phyloP scores from a whole-genome alignment of 2,888 invertebrate genomes.

The Hartigia nigra region DNA sequence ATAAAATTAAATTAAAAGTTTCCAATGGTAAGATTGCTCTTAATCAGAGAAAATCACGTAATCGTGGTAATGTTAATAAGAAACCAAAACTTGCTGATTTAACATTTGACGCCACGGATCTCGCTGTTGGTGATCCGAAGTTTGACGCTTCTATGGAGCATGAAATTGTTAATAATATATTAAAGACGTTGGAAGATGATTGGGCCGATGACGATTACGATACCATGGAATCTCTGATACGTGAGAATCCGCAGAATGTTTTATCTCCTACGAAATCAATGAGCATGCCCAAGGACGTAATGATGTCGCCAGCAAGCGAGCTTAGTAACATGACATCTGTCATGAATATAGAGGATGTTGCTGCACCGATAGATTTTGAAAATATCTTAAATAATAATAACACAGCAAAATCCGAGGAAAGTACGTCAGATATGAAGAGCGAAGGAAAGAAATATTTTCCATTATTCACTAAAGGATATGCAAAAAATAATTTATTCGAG shows the following conservation, averaged over 20 bases:
- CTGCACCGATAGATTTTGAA: conserved; percentile 27
- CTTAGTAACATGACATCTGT: conserved; percentile 69
- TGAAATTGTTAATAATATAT: conserved; percentile 50
- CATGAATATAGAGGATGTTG: conserved; percentile 66
- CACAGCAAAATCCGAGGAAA: conserved; percentile 31
- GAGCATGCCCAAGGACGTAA: conserved; percentile 35
- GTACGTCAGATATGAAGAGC: conserved; percentile 20
- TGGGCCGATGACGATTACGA: conserved; percentile 61
- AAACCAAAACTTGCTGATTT: conserved; percentile 38
- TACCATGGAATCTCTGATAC: conserved; percentile 39
- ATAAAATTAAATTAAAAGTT: conserved; percentile 61
- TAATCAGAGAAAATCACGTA: conserved; percentile 25
- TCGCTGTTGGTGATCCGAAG: conserved; percentile 57
- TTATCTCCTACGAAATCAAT: conserved; percentile 42
- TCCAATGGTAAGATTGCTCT: conserved; percentile 55
- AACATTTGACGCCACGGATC: conserved; percentile 58
- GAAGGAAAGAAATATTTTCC: conserved; percentile 49
- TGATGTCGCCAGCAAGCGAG: conserved; percentile 68
- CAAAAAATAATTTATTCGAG: conserved; percentile 41
- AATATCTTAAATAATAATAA: conserved; percentile 34
- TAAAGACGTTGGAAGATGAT: conserved; percentile 62
- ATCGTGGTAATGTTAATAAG: conserved; percentile 28
- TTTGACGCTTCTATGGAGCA: conserved; percentile 50
- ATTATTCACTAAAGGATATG: conserved; percentile 53
- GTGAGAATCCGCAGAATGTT: conserved; percentile 8